A percentile compares a stretch with the other conserved stretches of the same genome.
Conservation (phyloP, 2,888 invertebrate species). For the Caenorhabditis panamensis region DNA sequence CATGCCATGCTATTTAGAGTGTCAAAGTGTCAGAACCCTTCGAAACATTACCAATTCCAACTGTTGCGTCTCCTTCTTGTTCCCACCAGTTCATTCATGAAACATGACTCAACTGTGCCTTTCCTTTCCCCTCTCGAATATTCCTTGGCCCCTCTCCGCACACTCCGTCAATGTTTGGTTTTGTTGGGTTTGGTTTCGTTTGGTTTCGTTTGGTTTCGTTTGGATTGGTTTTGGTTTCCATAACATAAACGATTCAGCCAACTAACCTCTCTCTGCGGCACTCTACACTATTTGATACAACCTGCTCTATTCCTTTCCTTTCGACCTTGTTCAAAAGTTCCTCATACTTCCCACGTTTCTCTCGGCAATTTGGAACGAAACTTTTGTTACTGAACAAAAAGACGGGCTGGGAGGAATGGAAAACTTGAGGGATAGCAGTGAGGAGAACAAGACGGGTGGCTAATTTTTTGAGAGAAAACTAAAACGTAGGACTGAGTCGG, state of each 20-base stretch:
- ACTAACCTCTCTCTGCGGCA: no score
- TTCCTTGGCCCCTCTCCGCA: not conserved
- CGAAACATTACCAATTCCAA: no score
- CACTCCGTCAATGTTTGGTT: constrained; percentile 1
- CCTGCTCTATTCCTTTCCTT: no score
- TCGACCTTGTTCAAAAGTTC: no score
- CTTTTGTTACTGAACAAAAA: no score
- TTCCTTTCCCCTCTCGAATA: not conserved
- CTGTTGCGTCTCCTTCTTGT: no score
- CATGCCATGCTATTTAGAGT: no score
- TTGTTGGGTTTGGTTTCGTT: not conserved
- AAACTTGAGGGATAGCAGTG: not conserved
- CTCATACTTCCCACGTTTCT: no score
- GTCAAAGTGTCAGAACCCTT: no score
- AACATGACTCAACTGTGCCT: not conserved
- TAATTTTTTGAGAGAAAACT: not conserved
- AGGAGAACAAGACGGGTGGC: constrained; percentile 1
- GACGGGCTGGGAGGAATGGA: no score
- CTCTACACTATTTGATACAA: no score
- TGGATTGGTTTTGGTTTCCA: constrained; percentile 6
- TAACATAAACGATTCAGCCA: constrained; percentile 22
- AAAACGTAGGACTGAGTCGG: not conserved
- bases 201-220: not conserved
- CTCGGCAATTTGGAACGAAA: no score
- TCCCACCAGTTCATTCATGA: not conserved